Evolutionary conservation across 2,797 vertebrate species (phyloP).

Genomic region (Poecilia picta): DNA sequence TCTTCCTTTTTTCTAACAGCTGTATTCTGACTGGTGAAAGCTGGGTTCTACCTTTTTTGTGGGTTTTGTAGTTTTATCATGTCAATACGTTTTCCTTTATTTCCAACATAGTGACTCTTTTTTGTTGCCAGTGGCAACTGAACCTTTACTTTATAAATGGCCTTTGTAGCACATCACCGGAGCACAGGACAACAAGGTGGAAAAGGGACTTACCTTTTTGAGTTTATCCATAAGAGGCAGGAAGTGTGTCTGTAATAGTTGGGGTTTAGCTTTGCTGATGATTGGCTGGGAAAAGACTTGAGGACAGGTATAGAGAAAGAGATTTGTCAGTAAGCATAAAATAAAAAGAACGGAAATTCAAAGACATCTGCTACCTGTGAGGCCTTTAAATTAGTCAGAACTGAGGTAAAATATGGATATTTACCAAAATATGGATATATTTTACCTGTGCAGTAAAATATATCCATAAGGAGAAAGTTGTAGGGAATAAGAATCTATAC

Average conservation of each 20-base stretch:
- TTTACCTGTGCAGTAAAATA: not conserved
- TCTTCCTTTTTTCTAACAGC: not conserved
- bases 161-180: not conserved
- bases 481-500: not conserved
- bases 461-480: not conserved
- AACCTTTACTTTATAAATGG: not conserved
- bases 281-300: slow-evolving; percentile 97
- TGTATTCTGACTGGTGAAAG: not conserved
- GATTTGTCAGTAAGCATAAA: not conserved
- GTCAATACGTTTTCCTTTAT: not conserved
- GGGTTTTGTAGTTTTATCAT: not conserved
- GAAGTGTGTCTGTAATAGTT: slow-evolving; percentile 94
- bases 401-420: too few relatives aligned
- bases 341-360: not conserved
- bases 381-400: not conserved
- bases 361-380: not conserved
- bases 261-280: slow-evolving; percentile 92
- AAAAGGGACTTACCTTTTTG: slow-evolving; percentile 81
- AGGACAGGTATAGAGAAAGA: slow-evolving; percentile 33
- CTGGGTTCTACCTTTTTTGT: not conserved
- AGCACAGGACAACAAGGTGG: not conserved
- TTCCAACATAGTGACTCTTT: not conserved
- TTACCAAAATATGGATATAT: too few relatives aligned
- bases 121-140: not conserved
- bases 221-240: slow-evolving; percentile 96